Evolutionary conservation across 2,797 vertebrate species (phyloP), one percentile per base, ranked within the genome.

Genomic region (Enteromius radiatus): DNA sequence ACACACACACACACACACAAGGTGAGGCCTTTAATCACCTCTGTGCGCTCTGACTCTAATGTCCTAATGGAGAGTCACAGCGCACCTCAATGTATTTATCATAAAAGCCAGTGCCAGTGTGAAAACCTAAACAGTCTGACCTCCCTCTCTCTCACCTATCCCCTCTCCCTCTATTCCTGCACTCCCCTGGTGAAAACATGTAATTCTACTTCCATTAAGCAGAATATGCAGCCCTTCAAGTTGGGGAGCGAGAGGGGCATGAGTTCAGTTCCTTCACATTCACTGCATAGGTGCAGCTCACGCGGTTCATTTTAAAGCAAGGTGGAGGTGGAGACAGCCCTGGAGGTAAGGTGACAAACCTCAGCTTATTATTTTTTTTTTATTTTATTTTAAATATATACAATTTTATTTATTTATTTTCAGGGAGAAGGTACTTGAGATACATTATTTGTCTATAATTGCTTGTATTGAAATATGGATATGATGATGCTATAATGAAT

Each of bases 161-260:
- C 47, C 61, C 73, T 52, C 67, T 76, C 56, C 19, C 41, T 80
- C 78, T 54, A 80, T 79, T 49, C 78, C 75, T 69, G 38, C 19
- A 28, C 76, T 85, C 86, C 87, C 85, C 73, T 73, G 73, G 83
- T 47, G 75, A 87, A 89, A 88, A 86, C 82, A 84, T 85, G 85
- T 89, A 86, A 90, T 88, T 89, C 88, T 76, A 84, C 59, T 88
- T 89, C 88, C 84, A 88, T 89, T 88, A 91, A 88, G 84, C 84
- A 86, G 85, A 89, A 88, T 90, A 88, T 89, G 87, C 89, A 89
- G 81, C 67, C 81, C 80, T 87, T 88, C 85, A 86, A 84, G 64
- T 85, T 75, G 76, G 85, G 85, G 89, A 89, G 85, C 36, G 65
- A 84, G 80, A 49, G 81, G 87, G 87, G 76, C 86, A 87, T 4